phyloP scores from a whole-genome alignment of 2,113 vertebrate genomes.

The Rhea americana region DNA sequence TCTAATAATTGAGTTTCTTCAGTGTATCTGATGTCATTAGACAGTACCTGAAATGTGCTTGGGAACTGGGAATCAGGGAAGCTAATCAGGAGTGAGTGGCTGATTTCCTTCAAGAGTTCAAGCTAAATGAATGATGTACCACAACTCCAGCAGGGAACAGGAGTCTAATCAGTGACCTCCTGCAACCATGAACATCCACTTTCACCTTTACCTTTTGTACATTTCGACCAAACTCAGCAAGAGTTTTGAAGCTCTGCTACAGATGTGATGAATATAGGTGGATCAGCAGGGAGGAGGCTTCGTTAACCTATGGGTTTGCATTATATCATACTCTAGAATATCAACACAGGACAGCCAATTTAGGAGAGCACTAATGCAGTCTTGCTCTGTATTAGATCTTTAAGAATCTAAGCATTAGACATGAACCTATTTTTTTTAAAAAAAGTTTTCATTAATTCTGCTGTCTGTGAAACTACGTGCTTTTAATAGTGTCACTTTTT shows the following conservation, averaged over 20 bases:
- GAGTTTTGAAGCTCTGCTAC: neutral
- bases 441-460: neutral
- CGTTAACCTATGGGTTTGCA: neutral
- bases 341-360: neutral
- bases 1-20: neutral
- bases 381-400: neutral
- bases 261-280: neutral
- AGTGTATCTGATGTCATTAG: neutral
- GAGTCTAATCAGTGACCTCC: neutral
- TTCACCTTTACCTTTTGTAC: neutral
- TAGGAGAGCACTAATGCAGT: neutral
- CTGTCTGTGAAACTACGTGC: neutral
- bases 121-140: neutral
- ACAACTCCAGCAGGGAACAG: neutral
- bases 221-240: neutral
- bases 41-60: neutral
- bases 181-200: rapidly evolving
- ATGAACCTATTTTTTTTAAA: neutral
- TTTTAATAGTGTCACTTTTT: neutral
- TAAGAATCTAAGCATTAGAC: neutral
- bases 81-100: neutral
- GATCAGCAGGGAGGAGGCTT: neutral
- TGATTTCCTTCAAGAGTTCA: neutral
- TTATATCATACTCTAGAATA: neutral
- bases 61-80: neutral